phyloP scores from a whole-genome alignment of 2,113 vertebrate species.

The Menidia beryllina region DNA sequence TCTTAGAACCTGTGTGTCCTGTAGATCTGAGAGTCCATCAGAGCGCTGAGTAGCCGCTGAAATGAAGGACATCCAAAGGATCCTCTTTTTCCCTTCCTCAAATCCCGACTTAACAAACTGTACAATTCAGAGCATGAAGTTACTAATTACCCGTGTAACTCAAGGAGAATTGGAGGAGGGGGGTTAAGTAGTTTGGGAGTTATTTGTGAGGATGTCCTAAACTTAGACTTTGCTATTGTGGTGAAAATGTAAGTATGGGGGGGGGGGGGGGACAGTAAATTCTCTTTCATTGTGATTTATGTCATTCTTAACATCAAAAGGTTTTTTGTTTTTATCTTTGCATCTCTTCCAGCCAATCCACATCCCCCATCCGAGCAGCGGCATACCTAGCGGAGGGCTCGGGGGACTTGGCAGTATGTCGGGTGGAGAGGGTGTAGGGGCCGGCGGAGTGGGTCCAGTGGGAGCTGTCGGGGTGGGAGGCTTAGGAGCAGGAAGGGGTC shows the following conservation, averaged over 20 bases:
- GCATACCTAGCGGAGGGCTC: constrained; percentile 38
- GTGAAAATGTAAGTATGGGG: too few relatives aligned
- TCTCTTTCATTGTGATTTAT: neutral
- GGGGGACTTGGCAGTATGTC: constrained; percentile 56
- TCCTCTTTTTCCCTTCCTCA: neutral
- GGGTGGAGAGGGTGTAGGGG: constrained; percentile 59
- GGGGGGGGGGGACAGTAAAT: too few relatives aligned
- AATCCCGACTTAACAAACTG: too few relatives aligned
- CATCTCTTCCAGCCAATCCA: constrained; percentile 68
- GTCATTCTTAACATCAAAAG: neutral
- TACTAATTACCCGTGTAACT: too few relatives aligned
- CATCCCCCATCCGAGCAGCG: constrained; percentile 71
- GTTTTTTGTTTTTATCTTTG: too few relatives aligned
- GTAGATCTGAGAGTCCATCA: neutral
- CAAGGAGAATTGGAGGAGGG: too few relatives aligned
- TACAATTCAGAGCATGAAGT: too few relatives aligned
- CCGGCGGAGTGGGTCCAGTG: constrained; percentile 66
- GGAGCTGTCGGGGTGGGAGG: constrained; percentile 64
- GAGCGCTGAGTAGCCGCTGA: too few relatives aligned
- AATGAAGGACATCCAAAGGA: neutral
- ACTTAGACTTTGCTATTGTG: too few relatives aligned
- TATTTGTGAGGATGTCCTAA: too few relatives aligned
- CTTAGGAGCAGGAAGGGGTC: constrained; percentile 55
- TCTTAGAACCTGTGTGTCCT: neutral
- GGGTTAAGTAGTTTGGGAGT: too few relatives aligned